A percentile compares a stretch with the other conserved stretches of the same genome.
phyloP scores from a whole-genome alignment of 2,888 invertebrate genomes.

The Eustalomyia histrio region DNA sequence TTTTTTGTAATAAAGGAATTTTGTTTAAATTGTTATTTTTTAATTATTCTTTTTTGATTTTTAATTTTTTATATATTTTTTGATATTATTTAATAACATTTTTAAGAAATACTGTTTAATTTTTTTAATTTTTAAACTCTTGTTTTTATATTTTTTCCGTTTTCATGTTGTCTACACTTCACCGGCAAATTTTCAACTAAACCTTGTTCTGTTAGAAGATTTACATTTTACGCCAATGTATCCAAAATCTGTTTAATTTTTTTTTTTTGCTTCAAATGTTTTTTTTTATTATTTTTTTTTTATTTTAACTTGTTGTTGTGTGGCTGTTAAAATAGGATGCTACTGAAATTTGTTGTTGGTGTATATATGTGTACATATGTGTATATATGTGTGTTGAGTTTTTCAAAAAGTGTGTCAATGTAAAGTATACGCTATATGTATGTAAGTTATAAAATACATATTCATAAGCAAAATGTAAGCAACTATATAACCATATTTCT shows the following conservation, averaged over 20 bases:
- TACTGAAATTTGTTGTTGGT: slow-evolving; percentile 15
- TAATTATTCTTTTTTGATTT: background rate
- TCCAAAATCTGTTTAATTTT: slow-evolving; percentile 39
- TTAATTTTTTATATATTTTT: too few species aligned
- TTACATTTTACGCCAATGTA: slow-evolving; percentile 52
- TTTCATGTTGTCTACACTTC: slow-evolving; percentile 51
- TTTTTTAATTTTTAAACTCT: background rate
- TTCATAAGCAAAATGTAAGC: too few species aligned
- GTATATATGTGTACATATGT: slow-evolving; percentile 4
- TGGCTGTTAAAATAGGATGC: slow-evolving; percentile 56
- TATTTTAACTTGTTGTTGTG: slow-evolving; percentile 59
- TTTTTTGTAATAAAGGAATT: background rate
- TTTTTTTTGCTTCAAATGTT: slow-evolving; percentile 17
- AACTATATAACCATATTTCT: background rate
- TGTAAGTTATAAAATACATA: too few species aligned
- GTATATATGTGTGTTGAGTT: slow-evolving; percentile 15
- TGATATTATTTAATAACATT: background rate
- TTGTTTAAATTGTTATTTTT: background rate
- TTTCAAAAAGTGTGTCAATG: slow-evolving; percentile 61
- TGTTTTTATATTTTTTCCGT: slow-evolving; percentile 36
- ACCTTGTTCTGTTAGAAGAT: slow-evolving; percentile 57
- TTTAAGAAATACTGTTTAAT: background rate
- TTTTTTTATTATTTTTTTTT: slow-evolving; percentile 6
- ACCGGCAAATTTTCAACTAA: slow-evolving; percentile 63
- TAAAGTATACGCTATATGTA: slow-evolving; percentile 20